Evolutionary conservation across 2,113 vertebrate genomes (phyloP).

Genomic region (Rhinolophus sinicus): DNA sequence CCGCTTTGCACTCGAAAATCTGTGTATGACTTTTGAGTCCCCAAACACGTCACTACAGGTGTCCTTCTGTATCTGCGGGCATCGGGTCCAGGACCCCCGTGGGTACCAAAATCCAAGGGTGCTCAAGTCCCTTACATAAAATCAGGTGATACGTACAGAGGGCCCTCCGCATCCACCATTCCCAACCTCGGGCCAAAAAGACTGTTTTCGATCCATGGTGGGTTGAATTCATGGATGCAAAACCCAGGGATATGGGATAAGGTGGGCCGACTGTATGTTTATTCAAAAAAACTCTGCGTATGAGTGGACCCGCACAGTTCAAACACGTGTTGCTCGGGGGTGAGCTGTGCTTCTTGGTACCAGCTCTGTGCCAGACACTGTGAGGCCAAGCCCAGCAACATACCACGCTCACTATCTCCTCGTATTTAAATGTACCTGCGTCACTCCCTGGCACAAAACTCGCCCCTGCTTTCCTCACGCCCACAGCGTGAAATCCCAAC

Average conservation of each 20-base stretch:
- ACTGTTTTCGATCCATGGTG: background rate
- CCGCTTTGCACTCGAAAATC: no score
- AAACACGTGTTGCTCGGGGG: background rate
- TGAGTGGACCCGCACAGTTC: background rate
- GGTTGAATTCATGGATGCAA: background rate
- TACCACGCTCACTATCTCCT: accelerated
- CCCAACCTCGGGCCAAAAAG: background rate
- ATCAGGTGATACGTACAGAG: no score
- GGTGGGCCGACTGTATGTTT: background rate
- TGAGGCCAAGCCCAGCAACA: background rate
- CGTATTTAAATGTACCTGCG: background rate
- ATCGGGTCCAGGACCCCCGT: no score
- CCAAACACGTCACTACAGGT: no score
- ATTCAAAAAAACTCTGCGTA: background rate
- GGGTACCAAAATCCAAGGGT: no score
- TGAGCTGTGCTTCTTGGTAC: background rate
- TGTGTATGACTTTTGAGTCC: no score
- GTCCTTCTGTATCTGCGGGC: no score
- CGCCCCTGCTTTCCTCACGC: background rate
- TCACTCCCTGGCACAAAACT: background rate
- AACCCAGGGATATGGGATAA: background rate
- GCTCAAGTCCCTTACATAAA: background rate
- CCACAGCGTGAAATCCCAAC: background rate
- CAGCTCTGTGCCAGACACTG: background rate
- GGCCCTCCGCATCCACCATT: background rate